phyloP scores from a whole-genome alignment of 1,140 invertebrate genomes.

The Pogonomyrmex barbatus region DNA sequence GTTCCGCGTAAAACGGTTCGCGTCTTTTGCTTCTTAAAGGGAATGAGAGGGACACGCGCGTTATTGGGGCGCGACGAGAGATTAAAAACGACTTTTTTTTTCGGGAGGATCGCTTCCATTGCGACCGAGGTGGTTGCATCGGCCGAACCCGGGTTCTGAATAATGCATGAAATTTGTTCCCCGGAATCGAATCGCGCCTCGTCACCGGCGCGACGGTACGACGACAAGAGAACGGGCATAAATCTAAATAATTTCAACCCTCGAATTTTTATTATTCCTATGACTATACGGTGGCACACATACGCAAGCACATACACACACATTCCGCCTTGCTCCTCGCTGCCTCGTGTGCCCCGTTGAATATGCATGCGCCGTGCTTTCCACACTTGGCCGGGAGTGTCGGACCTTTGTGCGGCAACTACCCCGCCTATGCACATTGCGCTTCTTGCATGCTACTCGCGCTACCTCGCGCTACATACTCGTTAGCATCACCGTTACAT shows the following conservation, averaged over 20 bases:
- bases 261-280: conserved; percentile 83
- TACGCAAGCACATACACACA: background rate
- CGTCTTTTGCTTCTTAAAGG: conserved; percentile 52
- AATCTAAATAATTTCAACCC: conserved; percentile 85
- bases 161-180: conserved; percentile 86
- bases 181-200: conserved; percentile 83
- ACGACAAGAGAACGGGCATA: conserved; percentile 83
- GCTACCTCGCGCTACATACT: conserved; percentile 1
- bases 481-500: conserved; percentile 51
- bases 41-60: conserved; percentile 36
- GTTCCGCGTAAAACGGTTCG: conserved; percentile 9
- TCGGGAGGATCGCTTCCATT: conserved; percentile 80
- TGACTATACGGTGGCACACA: conserved; percentile 67
- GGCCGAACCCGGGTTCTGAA: conserved; percentile 78
- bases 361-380: conserved; percentile 80
- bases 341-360: conserved; percentile 68
- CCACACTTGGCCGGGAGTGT: conserved; percentile 70
- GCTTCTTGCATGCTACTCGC: conserved; percentile 28
- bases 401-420: conserved; percentile 72
- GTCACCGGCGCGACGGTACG: conserved; percentile 76
- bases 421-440: conserved; percentile 56
- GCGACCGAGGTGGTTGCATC: conserved; percentile 75
- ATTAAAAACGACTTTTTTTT: conserved; percentile 81
- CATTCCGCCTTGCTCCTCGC: background rate
- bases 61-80: conserved; percentile 77